phyloP scores from a whole-genome alignment of 2,797 vertebrate genomes.

The Dipus sagitta region DNA sequence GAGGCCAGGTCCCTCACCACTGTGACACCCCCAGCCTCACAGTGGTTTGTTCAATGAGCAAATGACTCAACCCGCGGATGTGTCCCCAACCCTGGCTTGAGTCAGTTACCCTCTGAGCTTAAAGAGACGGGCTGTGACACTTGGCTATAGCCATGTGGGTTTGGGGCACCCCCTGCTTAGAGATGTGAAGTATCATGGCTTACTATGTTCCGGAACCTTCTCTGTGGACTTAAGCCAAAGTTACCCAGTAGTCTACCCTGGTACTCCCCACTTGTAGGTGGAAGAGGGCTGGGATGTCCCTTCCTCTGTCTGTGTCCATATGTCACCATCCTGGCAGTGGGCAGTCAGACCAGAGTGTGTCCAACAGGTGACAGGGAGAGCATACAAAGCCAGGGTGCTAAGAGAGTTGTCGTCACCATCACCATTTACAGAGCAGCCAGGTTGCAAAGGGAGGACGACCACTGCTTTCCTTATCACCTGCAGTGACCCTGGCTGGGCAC shows the following conservation, averaged over 20 bases:
- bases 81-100: neutral
- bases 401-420: no score
- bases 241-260: rapidly evolving
- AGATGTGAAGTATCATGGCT: neutral
- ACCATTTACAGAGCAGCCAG: neutral
- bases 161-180: neutral
- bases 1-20: neutral
- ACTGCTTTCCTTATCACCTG: neutral
- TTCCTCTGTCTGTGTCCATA: neutral
- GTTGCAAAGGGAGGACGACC: neutral
- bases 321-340: neutral
- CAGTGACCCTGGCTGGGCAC: no score
- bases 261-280: neutral
- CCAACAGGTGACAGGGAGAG: neutral
- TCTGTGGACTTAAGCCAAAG: neutral
- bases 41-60: neutral
- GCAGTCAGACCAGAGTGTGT: neutral
- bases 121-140: neutral
- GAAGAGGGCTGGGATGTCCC: neutral
- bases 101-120: neutral
- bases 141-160: neutral
- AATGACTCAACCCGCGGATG: neutral
- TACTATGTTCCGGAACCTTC: neutral
- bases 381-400: neutral
- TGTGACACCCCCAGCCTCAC: neutral